Evolutionary conservation across 2,888 invertebrate genomes (phyloP), one percentile per base, ranked within the genome.

Genomic region (Octonoba sinensis): DNA sequence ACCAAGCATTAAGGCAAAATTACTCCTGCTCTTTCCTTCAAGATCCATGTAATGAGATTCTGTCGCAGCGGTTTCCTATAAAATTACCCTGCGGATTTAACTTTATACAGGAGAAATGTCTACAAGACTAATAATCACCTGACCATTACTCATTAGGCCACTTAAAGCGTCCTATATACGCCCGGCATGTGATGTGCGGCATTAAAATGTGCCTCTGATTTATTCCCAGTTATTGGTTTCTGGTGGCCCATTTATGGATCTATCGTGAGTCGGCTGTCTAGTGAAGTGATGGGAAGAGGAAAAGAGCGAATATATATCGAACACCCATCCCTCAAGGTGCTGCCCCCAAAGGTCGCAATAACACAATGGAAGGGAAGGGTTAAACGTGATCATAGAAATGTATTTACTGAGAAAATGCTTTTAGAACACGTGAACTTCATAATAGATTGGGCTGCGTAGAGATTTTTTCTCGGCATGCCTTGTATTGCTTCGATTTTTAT

Each of bases 261-360:
- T 36, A 46, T 77, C 49, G 65, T 49, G 24, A 49, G 49, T 49
- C 36, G 36, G 24, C 65, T 73, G 64, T 64, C 64, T 11, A 15
- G 54, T 22, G 64, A 70, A 56, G 49, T 71, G 71, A 70, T 46
- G 44, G 20, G 12, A 54, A 56, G 47, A 67, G 49, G 36, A 36
- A 20, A 51, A 24, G 49, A 16, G 8, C 18, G 36, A 64, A 76
- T 70, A 46, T 56, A 71, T 71, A 57, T 71, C 71, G 59, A 78
- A 78, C 77, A 78, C 77, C 70, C 77, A 77, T 78, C 77, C 65
- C 77, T 71, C 49, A 46, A 57, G 71, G 76, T 56, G 49, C 64
- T 73, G 64, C 54, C 71, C 51, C 46, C 62, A 56, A 16, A 65
- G 73, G 64, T 65, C 65, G 64, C 22, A 22, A 56, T 4, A 22